phyloP scores from a whole-genome alignment of 2,113 vertebrate genomes.

The Trogon surrucura region DNA sequence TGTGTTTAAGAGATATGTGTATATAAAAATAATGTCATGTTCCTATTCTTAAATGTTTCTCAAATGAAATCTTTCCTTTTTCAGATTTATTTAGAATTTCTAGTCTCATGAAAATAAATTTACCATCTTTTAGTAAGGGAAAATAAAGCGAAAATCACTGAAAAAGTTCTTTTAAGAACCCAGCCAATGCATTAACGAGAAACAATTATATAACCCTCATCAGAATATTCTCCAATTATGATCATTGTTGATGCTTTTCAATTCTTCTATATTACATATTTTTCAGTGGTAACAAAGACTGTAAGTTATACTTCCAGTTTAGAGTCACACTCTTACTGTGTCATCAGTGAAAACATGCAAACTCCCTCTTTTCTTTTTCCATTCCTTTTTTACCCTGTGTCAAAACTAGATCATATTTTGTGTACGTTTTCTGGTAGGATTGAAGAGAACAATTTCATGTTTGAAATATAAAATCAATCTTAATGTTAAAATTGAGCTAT shows the following conservation, averaged over 20 bases:
- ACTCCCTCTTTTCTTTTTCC: not conserved
- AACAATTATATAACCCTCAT: not conserved
- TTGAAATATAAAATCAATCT: conserved; percentile 64
- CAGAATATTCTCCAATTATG: not conserved
- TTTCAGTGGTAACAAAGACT: not conserved
- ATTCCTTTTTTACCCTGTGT: not conserved
- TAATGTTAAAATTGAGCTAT: conserved; percentile 40
- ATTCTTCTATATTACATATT: not conserved
- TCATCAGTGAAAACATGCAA: not conserved
- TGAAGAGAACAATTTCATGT: conserved; percentile 48
- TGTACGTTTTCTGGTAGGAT: not conserved
- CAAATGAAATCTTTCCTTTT: not conserved
- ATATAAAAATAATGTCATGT: not conserved
- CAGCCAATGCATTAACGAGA: not conserved
- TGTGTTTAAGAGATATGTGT: not conserved
- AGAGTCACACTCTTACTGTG: not conserved
- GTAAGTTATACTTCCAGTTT: not conserved
- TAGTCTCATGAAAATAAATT: not conserved
- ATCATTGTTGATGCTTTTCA: not conserved
- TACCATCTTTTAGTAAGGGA: not conserved
- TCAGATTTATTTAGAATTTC: not conserved
- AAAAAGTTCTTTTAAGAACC: not conserved
- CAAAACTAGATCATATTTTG: conserved; percentile 10
- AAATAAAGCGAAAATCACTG: not conserved
- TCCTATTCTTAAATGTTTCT: not conserved